These are phyloP conservation scores for Drosophila quinaria DNA, from an alignment of 2,888 invertebrate genomes.

Conservation along the genomic window DNA sequence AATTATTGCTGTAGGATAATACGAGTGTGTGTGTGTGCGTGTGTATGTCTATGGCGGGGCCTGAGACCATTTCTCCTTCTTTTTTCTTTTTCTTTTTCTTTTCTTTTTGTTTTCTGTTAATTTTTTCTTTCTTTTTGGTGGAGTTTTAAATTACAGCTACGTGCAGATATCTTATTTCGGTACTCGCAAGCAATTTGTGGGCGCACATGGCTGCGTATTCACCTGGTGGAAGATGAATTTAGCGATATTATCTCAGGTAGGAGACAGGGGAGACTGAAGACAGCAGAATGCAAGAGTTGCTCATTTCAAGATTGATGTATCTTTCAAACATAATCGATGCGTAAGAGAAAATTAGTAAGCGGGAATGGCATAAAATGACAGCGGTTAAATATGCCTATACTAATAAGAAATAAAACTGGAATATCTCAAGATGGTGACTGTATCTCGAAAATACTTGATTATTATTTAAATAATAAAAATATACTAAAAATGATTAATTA, in stretches of 20 bases:
- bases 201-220: constrained; percentile 54
- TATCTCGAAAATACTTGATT: no score
- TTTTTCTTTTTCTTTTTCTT: no score
- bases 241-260: constrained; percentile 60
- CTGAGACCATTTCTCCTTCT: no score
- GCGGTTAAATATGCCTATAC: background rate
- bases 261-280: constrained; percentile 17
- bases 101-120: constrained; percentile 36
- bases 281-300: constrained; percentile 42
- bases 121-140: constrained; percentile 43
- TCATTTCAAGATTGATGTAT: constrained; percentile 47
- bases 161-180: constrained; percentile 82
- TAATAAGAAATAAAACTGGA: background rate
- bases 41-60: no score
- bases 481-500: no score
- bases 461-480: no score
- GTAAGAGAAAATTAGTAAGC: constrained; percentile 2
- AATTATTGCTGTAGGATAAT: constrained; percentile 76
- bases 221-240: constrained; percentile 60
- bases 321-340: constrained; percentile 23
- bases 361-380: background rate
- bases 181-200: constrained; percentile 55
- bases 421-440: background rate
- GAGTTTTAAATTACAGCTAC: constrained; percentile 79
- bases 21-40: constrained; percentile 14